A percentile compares a stretch with the other conserved stretches of the same genome.
Conservation (phyloP, 1,140 invertebrate species). For the Dryas iulia region DNA sequence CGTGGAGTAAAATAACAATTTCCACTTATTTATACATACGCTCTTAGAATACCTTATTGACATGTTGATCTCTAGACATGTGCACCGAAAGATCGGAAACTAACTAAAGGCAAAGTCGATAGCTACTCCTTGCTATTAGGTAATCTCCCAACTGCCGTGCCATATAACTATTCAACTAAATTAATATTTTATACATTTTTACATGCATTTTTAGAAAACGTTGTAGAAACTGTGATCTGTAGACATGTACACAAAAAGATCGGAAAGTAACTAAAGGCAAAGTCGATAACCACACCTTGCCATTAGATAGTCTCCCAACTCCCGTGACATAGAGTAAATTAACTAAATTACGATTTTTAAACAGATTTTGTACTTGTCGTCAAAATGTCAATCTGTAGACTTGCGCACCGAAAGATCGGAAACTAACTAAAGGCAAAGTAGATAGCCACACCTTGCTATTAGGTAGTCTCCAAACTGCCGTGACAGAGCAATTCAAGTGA, state of each 20-base stretch:
- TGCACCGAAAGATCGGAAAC: background rate
- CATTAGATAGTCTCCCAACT: constrained; percentile 5
- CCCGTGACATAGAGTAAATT: background rate
- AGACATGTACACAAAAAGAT: background rate
- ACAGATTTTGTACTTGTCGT: too few species aligned
- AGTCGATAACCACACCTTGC: background rate
- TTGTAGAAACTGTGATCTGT: too few species aligned
- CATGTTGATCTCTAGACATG: too few species aligned
- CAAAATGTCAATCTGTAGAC: background rate
- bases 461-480: constrained; percentile 2
- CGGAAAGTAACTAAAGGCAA: constrained; percentile 9
- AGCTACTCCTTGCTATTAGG: background rate
- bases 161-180: background rate
- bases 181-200: too few species aligned
- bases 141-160: background rate
- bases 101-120: constrained; percentile 7
- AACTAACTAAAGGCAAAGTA: constrained; percentile 8
- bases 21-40: too few species aligned
- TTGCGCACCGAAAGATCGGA: background rate
- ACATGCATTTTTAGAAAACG: too few species aligned
- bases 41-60: too few species aligned
- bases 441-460: background rate
- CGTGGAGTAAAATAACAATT: too few species aligned
- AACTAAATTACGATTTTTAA: background rate
- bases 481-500: too few species aligned